Evolutionary conservation across 2,888 invertebrate genomes (phyloP), one percentile per base, ranked within the genome.

Genomic region (Apodemia duryi): DNA sequence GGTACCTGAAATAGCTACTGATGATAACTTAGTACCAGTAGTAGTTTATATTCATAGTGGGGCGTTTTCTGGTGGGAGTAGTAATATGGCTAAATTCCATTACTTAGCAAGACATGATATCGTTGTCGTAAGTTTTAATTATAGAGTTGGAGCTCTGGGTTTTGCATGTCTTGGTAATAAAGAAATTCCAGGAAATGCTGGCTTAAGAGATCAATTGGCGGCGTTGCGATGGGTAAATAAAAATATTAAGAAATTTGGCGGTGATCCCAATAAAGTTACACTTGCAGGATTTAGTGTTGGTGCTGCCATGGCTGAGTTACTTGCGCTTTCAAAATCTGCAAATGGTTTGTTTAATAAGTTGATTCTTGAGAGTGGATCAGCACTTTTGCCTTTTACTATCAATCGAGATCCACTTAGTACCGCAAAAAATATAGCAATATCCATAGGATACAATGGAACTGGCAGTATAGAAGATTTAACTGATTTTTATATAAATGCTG

Each of bases 241-340:
- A 69, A 95, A 97, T 79, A 95, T 97, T 7, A 88, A 73, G 21
- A 92, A 93, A 64, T 97, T 98, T 80, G 96, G 97, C 28, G 98
- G 98, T 9, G 95, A 97, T 85, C 94, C 95, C 0, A 92, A 94
- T 46, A 94, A 94, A 75, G 93, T 98, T 1, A 97, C 97, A 0
- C 80, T 98, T 1, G 94, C 96, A 76, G 98, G 98, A 0, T 96
- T 96, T 77, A 96, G 95, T 66, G 95, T 97, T 6, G 96, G 96
- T 7, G 96, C 95, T 0, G 88, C 94, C 1, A 81, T 91, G 81
- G 90, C 88, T 9, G 90, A 91, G 65, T 62, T 91, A 4, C 72
- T 89, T 21, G 77, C 82, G 0, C 64, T 91, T 1, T 85, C 88
- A 0, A 82, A 84, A 73, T 74, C 82, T 65, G 75, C 86, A 32